Conservation (phyloP, 2,113 vertebrate genomes). For the Pseudopodoces humilis region DNA sequence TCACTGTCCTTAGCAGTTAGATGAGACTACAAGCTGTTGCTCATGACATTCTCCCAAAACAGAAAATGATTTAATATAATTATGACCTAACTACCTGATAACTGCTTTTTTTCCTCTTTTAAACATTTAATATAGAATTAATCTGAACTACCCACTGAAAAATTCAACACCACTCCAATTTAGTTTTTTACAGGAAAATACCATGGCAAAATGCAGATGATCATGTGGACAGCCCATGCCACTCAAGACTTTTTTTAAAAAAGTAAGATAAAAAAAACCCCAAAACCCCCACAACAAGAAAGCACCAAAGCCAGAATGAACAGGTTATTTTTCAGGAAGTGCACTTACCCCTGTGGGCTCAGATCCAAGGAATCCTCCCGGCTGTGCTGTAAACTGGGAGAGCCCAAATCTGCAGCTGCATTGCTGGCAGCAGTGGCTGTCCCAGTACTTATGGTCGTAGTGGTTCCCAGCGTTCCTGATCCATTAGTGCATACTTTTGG, state of each 20-base stretch:
- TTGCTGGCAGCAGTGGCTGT: conserved; percentile 87
- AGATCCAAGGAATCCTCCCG: conserved; percentile 97
- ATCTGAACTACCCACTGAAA: background rate
- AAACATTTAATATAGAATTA: background rate
- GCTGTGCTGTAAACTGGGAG: conserved; percentile 95
- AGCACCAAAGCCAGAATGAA: background rate
- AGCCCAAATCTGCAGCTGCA: conserved; percentile 88
- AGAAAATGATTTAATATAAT: background rate
- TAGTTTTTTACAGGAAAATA: background rate
- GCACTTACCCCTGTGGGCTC: conserved; percentile 93
- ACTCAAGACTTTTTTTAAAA: background rate
- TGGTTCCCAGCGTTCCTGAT: conserved; percentile 86
- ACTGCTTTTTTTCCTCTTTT: background rate
- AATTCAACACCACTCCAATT: background rate
- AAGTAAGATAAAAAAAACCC: background rate
- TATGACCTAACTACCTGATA: background rate
- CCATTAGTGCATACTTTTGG: conserved; percentile 94
- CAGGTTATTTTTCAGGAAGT: background rate
- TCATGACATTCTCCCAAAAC: background rate
- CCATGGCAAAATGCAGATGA: background rate
- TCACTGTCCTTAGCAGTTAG: background rate
- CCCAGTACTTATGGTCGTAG: conserved; percentile 87
- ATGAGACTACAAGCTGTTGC: background rate
- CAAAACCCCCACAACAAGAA: background rate
- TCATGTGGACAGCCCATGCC: background rate